Evolutionary conservation across 2,113 vertebrate species (phyloP), one percentile per base, ranked within the genome.

Genomic region (Pholis gunnellus): DNA sequence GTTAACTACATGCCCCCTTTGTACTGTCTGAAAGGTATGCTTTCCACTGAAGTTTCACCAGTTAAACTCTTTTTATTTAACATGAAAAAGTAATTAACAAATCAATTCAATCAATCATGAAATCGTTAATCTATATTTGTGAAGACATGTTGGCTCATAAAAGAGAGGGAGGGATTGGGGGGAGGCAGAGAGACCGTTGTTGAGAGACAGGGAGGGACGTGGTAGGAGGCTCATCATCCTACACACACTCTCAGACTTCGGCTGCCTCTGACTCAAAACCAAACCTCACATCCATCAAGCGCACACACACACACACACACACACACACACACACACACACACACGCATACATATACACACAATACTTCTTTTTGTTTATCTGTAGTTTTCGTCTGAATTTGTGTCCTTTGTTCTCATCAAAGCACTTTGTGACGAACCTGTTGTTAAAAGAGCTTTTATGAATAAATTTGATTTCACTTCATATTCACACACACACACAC

Each of bases 231-330:
- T 89, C 94, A 82, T 93, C 95, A 82, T 93, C 95, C 94, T 87
- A 95, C 95, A 95, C 92, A 92, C 86, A 91, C 86, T 93, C 88
- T 91, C 93, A 93, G 85, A 88, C 86, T 87, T 78, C 81, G 90
- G 76, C 81, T 87, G 92, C 78, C 83, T 86, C 91, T 95, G 95
- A 96, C 94, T 95, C 95, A 95, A 95, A 95, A 66, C 93, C 86
- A 92, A 93, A 95, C 91, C 82, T 86, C 84, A 84, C 88, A 91
- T 87, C 59, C 85, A 90, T 87, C 84, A 77, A 87, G 57, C 54
- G 4, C 48, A 52, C 6, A 72, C 29, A 60, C 42, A 82, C 80
- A 82, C 36, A 82, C 66, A 54, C 42, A 75, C 71, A 57, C 72
- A 44, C 85, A 66, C 79, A 79, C 42, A 7, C 48, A 61, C 78